phyloP scores from a whole-genome alignment of 2,797 vertebrate species.

The Monodelphis domestica region DNA sequence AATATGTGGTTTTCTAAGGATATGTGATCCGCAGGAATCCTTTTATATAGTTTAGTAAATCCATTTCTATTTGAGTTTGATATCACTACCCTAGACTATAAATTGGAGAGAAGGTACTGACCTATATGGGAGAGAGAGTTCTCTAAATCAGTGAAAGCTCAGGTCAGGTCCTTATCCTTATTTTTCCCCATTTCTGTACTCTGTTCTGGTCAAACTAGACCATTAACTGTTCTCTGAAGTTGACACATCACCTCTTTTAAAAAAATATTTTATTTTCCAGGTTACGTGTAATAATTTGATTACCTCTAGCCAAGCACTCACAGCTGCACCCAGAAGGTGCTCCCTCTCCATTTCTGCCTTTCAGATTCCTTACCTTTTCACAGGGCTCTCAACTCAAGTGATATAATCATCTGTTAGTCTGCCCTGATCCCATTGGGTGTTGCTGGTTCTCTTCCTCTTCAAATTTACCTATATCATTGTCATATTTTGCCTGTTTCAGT shows the following conservation, averaged over 20 bases:
- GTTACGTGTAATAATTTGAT: no score
- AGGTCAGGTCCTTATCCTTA: background rate
- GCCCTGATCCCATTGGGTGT: background rate
- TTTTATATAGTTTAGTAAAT: background rate
- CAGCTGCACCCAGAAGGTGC: background rate
- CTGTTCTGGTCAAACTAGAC: background rate
- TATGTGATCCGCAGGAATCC: background rate
- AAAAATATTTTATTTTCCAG: no score
- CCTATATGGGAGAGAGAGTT: background rate
- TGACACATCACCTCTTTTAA: background rate
- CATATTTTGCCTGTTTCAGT: background rate
- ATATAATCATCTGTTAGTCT: background rate
- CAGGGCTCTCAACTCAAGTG: background rate
- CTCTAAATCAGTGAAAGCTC: background rate
- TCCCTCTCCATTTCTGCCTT: background rate
- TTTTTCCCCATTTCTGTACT: background rate
- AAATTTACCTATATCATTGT: background rate
- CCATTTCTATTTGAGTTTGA: background rate
- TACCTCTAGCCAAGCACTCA: background rate
- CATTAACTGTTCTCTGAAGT: background rate
- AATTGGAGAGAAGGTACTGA: background rate
- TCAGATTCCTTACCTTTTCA: background rate
- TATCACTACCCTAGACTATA: background rate
- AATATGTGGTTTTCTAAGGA: background rate
- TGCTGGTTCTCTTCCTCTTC: background rate